Base-by-base conservation (phyloP, 2,797 vertebrate species). In the Ataeniobius toweri region DNA sequence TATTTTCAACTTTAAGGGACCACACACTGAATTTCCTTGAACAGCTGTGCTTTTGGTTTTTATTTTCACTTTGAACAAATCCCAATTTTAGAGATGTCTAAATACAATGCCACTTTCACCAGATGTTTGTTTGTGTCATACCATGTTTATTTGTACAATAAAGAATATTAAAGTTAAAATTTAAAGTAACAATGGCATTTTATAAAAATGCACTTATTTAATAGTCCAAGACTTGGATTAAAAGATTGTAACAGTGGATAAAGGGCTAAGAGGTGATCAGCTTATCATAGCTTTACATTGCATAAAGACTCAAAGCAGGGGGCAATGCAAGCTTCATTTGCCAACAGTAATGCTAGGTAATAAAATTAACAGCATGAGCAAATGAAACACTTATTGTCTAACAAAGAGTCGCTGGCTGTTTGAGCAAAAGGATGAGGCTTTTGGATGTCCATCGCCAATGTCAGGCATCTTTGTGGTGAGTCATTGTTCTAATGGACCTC, bases 401-500 rank as follows among this genome's bases (percentile, higher is more conserved):
- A 6, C 5, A 44, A 7, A 68, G 63, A 39, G 6, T 39, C 22
- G 2, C 2, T 46, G 39, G 39, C 41, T 44, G 41, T n/a, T 46
- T 44, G 41, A 69, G 67, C 24, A 41, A 41, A 67, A 67, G 36
- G 20, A 13, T 9, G 63, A 44, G 22, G 39, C 65, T 63, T 63
- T 63, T 36, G 61, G 6, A 63, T 1, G 31, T 20, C 16, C 61
- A 20, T 36, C 1, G 31, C 31, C 31, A 41, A 24, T 44, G 39
- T 68, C 65, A 68, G 65, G 24, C 65, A 68, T 68, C 65, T 68
- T 6, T 44, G 65, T 24, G 63, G 36, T 67, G 65, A 68, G 39
- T 68, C 39, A 68, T 44, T 41, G 22, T 22, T 68, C 22, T 44
- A 41, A n/a, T 68, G 18, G 65, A 44, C 41, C 65, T 68, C 22